Evolutionary conservation across 1,140 invertebrate genomes (phyloP), one percentile per base, ranked within the genome.

Genomic region (Centruroides sculpturatus): DNA sequence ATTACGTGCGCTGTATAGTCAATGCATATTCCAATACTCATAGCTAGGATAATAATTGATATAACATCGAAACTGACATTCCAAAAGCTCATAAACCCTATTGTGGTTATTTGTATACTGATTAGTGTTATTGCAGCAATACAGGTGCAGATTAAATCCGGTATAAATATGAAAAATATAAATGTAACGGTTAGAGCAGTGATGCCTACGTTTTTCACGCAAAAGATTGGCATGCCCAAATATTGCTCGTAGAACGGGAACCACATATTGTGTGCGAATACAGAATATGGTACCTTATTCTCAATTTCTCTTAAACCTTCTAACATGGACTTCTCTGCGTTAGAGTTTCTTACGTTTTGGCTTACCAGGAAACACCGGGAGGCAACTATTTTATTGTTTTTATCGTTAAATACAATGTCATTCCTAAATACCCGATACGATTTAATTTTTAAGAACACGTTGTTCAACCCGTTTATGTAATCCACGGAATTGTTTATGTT

Each of bases 1-100:
- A 91, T 94, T 53, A 97, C 95, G 69, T 97, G 93, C 5, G 92
- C 93, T 0, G 91, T 92, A 71, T 95, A 98, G 70, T 97, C 93
- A 0, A 98, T 91, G 5, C 90, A 94, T 75, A 97, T 97, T 53
- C 94, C 94, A 49, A 97, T 94, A 69, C 92, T 95, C 91, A 98
- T 96, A 56, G 98, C 96, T 3, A 98, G 78, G 69, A 97, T 96
- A 48, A 98, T 96, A 92, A 97, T 98, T 0, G 92, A 96, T 68
- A 98, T 94, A 6, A 92, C 92, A 72, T 96, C 93, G 47, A 98
- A 76, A 70, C 90, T 93, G 1, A 97, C 89, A 65, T 85, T 83
- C 92, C 93, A 97, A 3, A 94, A 76, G 0, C 90, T 84, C 88
- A 98, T 94, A 75, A 95, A 96, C 1, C 93, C 93, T 4, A 93